Evolutionary conservation across 2,113 vertebrate species (phyloP).

Genomic region (Microtus oregoni): DNA sequence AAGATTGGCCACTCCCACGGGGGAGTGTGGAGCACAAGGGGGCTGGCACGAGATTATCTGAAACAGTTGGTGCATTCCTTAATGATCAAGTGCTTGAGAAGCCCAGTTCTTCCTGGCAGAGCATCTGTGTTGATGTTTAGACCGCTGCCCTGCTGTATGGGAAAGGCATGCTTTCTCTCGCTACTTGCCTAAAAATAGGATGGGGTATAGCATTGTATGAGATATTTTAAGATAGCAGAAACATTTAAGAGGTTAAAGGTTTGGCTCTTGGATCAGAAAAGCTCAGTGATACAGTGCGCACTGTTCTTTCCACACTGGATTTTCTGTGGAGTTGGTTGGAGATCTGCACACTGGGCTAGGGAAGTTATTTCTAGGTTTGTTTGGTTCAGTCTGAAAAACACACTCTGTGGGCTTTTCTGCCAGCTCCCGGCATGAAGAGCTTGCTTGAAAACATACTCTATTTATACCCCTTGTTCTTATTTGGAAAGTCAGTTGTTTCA

Average conservation of each 20-base stretch:
- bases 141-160: slow-evolving; percentile 89
- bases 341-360: slow-evolving; percentile 72
- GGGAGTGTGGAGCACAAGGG: slow-evolving; percentile 95
- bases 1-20: slow-evolving; percentile 91
- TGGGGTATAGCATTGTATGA: slow-evolving; percentile 88
- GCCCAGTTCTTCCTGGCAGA: slow-evolving; percentile 88
- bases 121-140: slow-evolving; percentile 96
- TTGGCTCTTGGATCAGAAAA: slow-evolving; percentile 86
- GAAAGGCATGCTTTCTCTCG: slow-evolving; percentile 90
- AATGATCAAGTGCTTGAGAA: slow-evolving; percentile 97
- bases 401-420: slow-evolving; percentile 79
- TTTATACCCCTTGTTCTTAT: slow-evolving; percentile 83
- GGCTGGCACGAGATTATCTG: slow-evolving; percentile 98
- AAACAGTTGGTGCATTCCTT: slow-evolving; percentile 99
- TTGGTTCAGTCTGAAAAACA: slow-evolving; percentile 73
- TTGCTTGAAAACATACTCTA: slow-evolving; percentile 83
- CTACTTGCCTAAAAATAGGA: slow-evolving; percentile 89
- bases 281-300: slow-evolving; percentile 79
- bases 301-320: slow-evolving; percentile 79
- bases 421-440: slow-evolving; percentile 79
- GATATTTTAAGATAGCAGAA: slow-evolving; percentile 90
- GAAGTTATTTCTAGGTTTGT: slow-evolving; percentile 79
- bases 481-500: slow-evolving; percentile 85
- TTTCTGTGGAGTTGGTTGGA: slow-evolving; percentile 76
- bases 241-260: slow-evolving; percentile 89